phyloP scores from a whole-genome alignment of 2,113 vertebrate genomes.

The Trematocara macrostoma region DNA sequence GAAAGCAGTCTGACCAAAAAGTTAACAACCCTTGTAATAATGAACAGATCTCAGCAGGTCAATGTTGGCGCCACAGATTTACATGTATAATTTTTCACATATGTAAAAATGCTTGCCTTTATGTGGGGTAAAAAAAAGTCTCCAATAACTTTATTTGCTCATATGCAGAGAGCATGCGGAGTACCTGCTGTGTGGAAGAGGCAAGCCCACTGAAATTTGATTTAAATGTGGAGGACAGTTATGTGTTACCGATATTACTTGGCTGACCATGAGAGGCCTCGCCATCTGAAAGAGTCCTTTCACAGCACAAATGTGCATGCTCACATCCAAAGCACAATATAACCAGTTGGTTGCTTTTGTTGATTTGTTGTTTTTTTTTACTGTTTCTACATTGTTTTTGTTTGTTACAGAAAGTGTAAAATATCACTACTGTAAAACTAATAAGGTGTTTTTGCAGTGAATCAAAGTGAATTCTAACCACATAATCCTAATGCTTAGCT shows the following conservation, averaged over 20 bases:
- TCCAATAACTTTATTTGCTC: background rate
- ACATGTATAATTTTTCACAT: background rate
- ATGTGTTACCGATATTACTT: constrained; percentile 38
- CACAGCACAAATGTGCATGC: background rate
- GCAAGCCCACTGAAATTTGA: background rate
- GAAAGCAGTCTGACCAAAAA: background rate
- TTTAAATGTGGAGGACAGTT: constrained; percentile 24
- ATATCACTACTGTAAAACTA: background rate
- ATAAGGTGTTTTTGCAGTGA: background rate
- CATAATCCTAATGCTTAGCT: background rate
- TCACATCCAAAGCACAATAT: background rate
- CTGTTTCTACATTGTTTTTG: background rate
- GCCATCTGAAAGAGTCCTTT: constrained; percentile 31
- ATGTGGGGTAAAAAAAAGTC: background rate
- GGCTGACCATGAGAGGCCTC: constrained; percentile 22
- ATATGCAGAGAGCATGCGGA: background rate
- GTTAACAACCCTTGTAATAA: background rate
- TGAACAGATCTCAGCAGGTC: background rate
- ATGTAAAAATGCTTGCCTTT: background rate
- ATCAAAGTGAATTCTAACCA: background rate
- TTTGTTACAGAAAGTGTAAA: background rate
- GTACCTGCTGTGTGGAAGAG: background rate
- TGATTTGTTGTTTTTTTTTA: background rate
- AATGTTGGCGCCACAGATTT: background rate
- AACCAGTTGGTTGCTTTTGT: background rate